phyloP scores from a whole-genome alignment of 2,888 invertebrate species.

The Apocheima hispidaria region DNA sequence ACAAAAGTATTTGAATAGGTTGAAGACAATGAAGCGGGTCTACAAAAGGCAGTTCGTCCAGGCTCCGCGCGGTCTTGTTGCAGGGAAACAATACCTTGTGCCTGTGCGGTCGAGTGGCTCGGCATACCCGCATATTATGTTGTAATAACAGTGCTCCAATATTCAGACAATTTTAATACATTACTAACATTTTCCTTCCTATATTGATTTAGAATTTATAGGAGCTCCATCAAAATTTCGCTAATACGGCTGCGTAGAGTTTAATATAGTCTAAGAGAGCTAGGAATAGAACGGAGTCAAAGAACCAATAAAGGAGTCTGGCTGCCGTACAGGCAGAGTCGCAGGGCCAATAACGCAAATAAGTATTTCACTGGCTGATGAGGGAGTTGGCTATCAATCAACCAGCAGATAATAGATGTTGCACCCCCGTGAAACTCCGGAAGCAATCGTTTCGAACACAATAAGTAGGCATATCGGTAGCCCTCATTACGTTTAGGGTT shows the following conservation, averaged over 20 bases:
- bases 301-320: constrained; percentile 55
- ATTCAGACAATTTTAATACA: constrained; percentile 21
- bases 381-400: constrained; percentile 82
- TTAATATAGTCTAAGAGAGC: constrained; percentile 36
- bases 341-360: constrained; percentile 65
- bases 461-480: constrained; percentile 41
- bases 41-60: constrained; percentile 72
- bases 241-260: constrained; percentile 15
- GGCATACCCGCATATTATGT: constrained; percentile 68
- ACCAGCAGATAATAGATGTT: constrained; percentile 75
- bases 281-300: constrained; percentile 54
- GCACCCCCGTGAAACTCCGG: constrained; percentile 72
- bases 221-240: constrained; percentile 15
- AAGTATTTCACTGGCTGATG: constrained; percentile 60
- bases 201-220: constrained; percentile 34
- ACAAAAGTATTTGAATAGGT: constrained; percentile 71
- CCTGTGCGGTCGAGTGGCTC: constrained; percentile 77
- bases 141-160: constrained; percentile 45
- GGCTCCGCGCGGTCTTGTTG: constrained; percentile 65
- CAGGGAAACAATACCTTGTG: constrained; percentile 72
- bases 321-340: constrained; percentile 22
- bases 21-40: constrained; percentile 72
- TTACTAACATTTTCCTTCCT: constrained; percentile 31
- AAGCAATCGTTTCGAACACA: constrained; percentile 61
- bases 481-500: constrained; percentile 39